These are phyloP conservation scores for Diabrotica virgifera DNA, from an alignment of 1,140 invertebrate species.

Conservation along the genomic window DNA sequence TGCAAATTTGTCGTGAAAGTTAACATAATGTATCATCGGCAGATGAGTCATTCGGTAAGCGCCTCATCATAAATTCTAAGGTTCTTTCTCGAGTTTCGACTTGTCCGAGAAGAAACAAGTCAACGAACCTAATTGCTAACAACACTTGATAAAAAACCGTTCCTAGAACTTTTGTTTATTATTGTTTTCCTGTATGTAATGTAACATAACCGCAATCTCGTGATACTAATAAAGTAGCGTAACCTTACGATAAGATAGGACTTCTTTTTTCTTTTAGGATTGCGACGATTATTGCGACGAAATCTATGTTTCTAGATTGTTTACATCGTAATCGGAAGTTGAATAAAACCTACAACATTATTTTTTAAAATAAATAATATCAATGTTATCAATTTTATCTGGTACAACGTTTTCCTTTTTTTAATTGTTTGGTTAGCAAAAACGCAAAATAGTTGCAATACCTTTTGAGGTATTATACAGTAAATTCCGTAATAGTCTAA, in stretches of 20 bases:
- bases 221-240: neutral
- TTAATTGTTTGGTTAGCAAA: too few species aligned
- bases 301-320: neutral
- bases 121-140: neutral
- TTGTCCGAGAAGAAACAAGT: neutral
- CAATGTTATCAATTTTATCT: too few species aligned
- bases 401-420: too few species aligned
- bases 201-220: slow-evolving; percentile 1
- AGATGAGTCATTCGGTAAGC: neutral
- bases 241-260: neutral
- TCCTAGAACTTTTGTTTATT: slow-evolving; percentile 1
- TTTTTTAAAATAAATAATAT: too few species aligned
- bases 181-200: slow-evolving; percentile 2
- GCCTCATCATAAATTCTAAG: neutral
- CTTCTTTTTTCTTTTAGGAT: neutral
- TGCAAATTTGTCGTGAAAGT: neutral
- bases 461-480: too few species aligned
- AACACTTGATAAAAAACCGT: neutral
- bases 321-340: neutral
- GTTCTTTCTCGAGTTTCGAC: neutral
- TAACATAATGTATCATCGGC: slow-evolving; percentile 1
- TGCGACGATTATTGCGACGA: neutral
- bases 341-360: neutral
- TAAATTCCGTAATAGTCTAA: too few species aligned
- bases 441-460: too few species aligned